A percentile compares a stretch with the other conserved stretches of the same genome.
Evolutionary conservation across 2,888 invertebrate species (phyloP).

Genomic region (Pristionchus exspectatus): DNA sequence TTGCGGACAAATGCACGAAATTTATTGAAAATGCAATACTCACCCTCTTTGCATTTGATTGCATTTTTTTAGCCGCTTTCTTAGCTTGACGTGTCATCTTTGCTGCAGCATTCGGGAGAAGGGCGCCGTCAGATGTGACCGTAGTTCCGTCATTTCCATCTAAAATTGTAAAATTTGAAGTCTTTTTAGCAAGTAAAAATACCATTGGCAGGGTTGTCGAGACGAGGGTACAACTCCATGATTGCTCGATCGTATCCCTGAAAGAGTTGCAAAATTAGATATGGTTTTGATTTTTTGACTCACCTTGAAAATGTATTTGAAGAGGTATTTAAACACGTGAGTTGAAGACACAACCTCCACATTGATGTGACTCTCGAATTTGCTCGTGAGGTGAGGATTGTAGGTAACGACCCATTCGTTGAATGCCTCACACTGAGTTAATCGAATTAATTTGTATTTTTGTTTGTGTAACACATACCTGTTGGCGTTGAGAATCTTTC

Average conservation of each 20-base stretch:
- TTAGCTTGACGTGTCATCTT: not conserved
- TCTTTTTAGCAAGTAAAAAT: not conserved
- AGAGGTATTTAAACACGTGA: not conserved
- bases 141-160: not conserved
- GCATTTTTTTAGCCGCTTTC: not conserved
- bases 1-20: not conserved
- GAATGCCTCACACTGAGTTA: not conserved
- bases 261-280: not conserved
- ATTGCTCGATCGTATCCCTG: not conserved
- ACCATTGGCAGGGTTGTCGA: not conserved
- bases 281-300: not conserved
- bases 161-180: not conserved
- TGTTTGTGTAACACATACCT: not conserved
- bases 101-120: not conserved
- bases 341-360: not conserved
- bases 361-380: not conserved
- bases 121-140: not conserved
- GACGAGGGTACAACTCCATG: not conserved
- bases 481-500: not conserved
- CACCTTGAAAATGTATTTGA: conserved; percentile 27
- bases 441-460: not conserved
- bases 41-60: not conserved
- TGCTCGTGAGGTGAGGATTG: not conserved
- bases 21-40: not conserved
- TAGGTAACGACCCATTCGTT: conserved; percentile 39